These are phyloP conservation scores for Cataglyphis hispanica DNA, from an alignment of 1,140 invertebrate genomes.

Conservation along the genomic window DNA sequence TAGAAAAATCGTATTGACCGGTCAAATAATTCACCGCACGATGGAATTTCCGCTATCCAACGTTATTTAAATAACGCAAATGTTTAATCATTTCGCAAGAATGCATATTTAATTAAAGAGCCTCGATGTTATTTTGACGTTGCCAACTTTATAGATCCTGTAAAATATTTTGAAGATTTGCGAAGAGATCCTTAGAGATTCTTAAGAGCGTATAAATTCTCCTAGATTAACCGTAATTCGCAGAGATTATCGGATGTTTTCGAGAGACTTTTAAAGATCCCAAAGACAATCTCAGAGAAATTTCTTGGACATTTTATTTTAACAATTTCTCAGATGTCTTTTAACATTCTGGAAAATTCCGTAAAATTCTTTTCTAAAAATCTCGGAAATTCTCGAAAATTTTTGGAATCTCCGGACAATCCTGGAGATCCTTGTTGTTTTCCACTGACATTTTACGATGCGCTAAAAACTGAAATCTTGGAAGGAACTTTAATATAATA, in stretches of 20 bases:
- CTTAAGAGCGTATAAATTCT: background rate
- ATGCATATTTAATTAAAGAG: background rate
- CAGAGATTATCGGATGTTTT: background rate
- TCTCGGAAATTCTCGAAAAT: background rate
- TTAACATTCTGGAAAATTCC: too few relatives aligned
- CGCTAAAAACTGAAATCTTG: too few relatives aligned
- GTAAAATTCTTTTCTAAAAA: background rate
- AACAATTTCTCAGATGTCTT: background rate
- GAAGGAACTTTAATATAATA: too few relatives aligned
- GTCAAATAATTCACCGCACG: conserved; percentile 15
- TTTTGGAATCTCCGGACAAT: background rate
- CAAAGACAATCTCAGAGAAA: background rate
- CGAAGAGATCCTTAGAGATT: too few relatives aligned
- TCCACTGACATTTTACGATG: too few relatives aligned
- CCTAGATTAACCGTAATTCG: conserved; percentile 5
- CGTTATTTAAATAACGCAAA: conserved; percentile 1
- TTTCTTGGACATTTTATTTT: background rate
- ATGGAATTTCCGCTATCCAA: background rate
- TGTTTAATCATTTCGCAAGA: background rate
- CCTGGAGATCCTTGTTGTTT: too few relatives aligned
- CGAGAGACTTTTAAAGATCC: background rate
- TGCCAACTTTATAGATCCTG: background rate
- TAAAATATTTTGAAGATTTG: conserved; percentile 1
- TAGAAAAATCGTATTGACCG: conserved; percentile 36
- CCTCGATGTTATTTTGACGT: background rate